These are phyloP conservation scores for Malacoraja senta DNA, from an alignment of 2,797 vertebrate genomes.

Conservation along the genomic window DNA sequence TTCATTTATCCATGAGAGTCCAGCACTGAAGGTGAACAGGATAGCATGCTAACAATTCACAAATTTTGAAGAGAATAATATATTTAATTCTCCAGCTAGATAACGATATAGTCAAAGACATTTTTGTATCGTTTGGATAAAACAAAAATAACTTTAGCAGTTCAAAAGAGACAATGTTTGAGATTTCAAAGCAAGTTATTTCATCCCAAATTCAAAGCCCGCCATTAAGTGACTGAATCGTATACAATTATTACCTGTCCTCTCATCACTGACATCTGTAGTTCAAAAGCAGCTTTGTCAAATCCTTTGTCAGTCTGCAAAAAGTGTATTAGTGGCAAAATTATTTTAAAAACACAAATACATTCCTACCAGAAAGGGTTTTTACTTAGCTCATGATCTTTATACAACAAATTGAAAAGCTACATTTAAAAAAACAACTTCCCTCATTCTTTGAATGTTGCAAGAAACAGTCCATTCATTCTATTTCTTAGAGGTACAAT, in stretches of 20 bases:
- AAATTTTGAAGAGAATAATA: neutral
- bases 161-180: slow-evolving; percentile 22
- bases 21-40: neutral
- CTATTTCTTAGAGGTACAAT: neutral
- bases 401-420: neutral
- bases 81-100: too few species aligned
- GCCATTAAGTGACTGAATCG: neutral
- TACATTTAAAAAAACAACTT: neutral
- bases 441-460: neutral
- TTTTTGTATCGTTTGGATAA: slow-evolving; percentile 32
- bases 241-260: slow-evolving; percentile 74
- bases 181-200: neutral
- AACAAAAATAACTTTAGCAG: neutral
- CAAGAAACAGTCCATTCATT: neutral
- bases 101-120: neutral
- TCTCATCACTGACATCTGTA: slow-evolving; percentile 96
- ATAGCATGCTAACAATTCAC: neutral
- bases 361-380: neutral
- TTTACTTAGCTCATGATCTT: neutral
- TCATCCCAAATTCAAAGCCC: neutral
- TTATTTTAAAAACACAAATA: neutral
- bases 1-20: neutral
- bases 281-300: slow-evolving; percentile 89
- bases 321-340: neutral
- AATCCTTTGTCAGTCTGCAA: slow-evolving; percentile 82